Base-by-base conservation (phyloP, 1,140 invertebrate species). In the Capitella teleta region DNA sequence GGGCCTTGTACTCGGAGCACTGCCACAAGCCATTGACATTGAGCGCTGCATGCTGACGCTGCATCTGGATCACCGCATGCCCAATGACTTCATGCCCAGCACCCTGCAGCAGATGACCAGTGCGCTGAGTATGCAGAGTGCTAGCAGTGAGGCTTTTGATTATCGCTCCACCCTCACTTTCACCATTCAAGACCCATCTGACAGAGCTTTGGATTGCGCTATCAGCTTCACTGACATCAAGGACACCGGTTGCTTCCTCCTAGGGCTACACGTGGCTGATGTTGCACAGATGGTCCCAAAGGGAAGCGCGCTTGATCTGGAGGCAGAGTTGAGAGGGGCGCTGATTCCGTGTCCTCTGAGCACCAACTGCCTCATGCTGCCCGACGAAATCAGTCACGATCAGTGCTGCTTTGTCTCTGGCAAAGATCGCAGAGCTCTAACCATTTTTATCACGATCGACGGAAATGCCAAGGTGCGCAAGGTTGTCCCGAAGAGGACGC, bases 191-290 rank as follows among this genome's bases (percentile, higher is more conserved):
- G 89, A 92, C 23, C 86, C 87, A 1, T 88, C 88, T 2, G 95
- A 91, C 68, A 95, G 91, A 5, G 93, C 98, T 68, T 95, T 98
- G 51, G 93, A 97, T 68, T 91, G 98, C 73, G 95, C 95, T 0
- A 72, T 98, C 1, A 94, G 97, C n/a, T n/a, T n/a, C 72, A 57
- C 68, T 21, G 56, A 61, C 28, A 54, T 61, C 40, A 10, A 10
- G 30, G 8, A 8, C 30, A 32, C 8, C n/a, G 30, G 30, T 32
- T n/a, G n/a, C 8, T 65, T 60, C 40, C 19, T 46, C 24, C 52
- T 68, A 10, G 66, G 65, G 23, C 53, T 70, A 8, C 68, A 70
- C 53, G 58, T 70, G 47, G 52, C 67, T 21, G 70, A 73, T 57
- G 64, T 73, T 18, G 56, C 52, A 5, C 50, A 61, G 38, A 68